Percentiles rank a stretch among this genome's conserved stretches.
These are phyloP conservation scores for Pyralis farinalis DNA, from an alignment of 2,888 invertebrate genomes.

Conservation along the genomic window DNA sequence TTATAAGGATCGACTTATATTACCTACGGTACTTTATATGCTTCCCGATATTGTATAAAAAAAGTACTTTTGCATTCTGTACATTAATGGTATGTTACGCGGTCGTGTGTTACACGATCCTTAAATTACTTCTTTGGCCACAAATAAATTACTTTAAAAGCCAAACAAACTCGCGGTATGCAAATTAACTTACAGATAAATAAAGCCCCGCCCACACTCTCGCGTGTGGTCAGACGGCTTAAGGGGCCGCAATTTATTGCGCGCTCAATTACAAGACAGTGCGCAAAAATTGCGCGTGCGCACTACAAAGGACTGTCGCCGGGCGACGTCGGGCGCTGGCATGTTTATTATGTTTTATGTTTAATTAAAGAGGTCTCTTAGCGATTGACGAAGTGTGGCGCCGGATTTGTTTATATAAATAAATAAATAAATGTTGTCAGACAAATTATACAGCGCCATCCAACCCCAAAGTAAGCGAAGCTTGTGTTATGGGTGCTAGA, in stretches of 20 bases:
- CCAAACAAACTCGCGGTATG: not conserved
- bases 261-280: slow-evolving; percentile 41
- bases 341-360: slow-evolving; percentile 25
- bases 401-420: no score
- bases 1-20: no score
- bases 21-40: no score
- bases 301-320: slow-evolving; percentile 44
- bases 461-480: no score
- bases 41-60: no score
- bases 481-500: no score
- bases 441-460: no score
- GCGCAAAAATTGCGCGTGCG: slow-evolving; percentile 39
- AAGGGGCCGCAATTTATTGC: slow-evolving; percentile 20
- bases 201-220: slow-evolving; percentile 17
- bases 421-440: no score
- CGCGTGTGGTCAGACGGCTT: slow-evolving; percentile 22
- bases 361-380: slow-evolving; percentile 19
- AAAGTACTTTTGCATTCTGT: no score
- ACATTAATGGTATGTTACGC: no score
- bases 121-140: not conserved
- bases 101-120: no score
- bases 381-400: no score
- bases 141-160: not conserved
- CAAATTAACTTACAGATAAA: slow-evolving; percentile 13
- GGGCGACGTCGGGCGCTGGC: slow-evolving; percentile 24